Base-by-base conservation (phyloP, 2,797 vertebrate genomes). In the Lutra lutra region DNA sequence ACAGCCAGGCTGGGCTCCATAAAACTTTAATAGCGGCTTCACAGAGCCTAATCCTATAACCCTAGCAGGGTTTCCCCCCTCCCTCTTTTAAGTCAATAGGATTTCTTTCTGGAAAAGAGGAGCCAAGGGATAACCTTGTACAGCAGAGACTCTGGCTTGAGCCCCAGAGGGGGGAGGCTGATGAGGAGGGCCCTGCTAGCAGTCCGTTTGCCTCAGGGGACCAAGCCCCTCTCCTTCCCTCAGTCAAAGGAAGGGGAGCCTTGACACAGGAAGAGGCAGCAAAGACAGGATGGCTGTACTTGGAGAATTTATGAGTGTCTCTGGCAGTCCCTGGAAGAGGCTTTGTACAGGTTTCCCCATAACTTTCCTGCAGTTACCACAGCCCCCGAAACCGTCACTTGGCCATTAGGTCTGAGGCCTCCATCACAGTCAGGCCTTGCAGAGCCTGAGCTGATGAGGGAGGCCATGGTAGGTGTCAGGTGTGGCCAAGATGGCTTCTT, bases 31-130 rank as follows among this genome's bases (percentile, higher is more conserved):
- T 9, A 51, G 48, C 4, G 7, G 79, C 86, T 84, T 86, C 87
- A 23, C 23, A 78, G 46, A 86, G 75, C 38, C 32, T 43, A 88
- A 23, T 51, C 72, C 92, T 72, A 14, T 68, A 60, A 70, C n/a
- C 43, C 20, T 46, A 7, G 32, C 29, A 64, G 46, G 72, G 15
- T 20, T 20, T 48, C 29, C 15, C 58, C 21, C 3, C 48, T 66
- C 56, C 66, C 5, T 72, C 79, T 89, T 20, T 70, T 29, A 66
- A 68, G 43, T 60, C 78, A 86, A 56, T 17, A 68, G 70, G 91
- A 32, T 86, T 93, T 58, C n/a, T 95, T 60, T 77, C 62, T 62
- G 66, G 70, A 94, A 92, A 38, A 90, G 38, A 95, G 58, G 78
- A 90, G 15, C 85, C 80, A 56, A 27, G 32, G 40, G 38, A 56